Conservation (phyloP, 1,140 invertebrate species). For the Brachystomella parvula region DNA sequence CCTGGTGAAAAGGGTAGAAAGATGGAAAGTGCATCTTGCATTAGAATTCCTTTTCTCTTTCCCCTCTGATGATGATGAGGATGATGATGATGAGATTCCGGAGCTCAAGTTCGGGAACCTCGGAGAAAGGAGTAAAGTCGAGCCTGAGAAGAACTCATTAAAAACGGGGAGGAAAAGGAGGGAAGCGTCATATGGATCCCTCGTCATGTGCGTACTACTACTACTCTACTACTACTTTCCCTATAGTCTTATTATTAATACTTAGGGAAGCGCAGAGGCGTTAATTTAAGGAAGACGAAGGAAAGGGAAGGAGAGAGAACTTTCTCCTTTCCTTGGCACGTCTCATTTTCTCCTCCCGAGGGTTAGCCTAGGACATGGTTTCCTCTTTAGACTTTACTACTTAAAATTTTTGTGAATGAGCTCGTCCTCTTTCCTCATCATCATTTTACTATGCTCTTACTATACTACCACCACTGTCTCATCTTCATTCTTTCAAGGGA, state of each 20-base stretch:
- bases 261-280: conserved; percentile 4
- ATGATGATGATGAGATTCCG: background rate
- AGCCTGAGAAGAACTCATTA: conserved; percentile 2
- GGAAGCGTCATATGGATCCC: background rate
- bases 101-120: background rate
- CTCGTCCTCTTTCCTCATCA: conserved; percentile 1
- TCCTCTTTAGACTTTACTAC: conserved; percentile 4
- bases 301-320: background rate
- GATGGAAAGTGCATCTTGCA: background rate
- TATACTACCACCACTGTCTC: background rate
- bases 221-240: background rate
- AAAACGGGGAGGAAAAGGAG: background rate
- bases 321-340: background rate
- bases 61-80: background rate
- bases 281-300: conserved; percentile 11
- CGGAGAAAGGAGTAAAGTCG: background rate
- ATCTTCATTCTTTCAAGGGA: no score
- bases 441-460: conserved; percentile 7
- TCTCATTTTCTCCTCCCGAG: no score
- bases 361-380: conserved; percentile 5
- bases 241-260: conserved; percentile 13
- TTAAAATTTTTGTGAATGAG: conserved; percentile 28
- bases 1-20: background rate
- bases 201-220: background rate
- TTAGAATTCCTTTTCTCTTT: conserved; percentile 5